phyloP scores from a whole-genome alignment of 2,113 vertebrate species.

The Amia ocellicauda region DNA sequence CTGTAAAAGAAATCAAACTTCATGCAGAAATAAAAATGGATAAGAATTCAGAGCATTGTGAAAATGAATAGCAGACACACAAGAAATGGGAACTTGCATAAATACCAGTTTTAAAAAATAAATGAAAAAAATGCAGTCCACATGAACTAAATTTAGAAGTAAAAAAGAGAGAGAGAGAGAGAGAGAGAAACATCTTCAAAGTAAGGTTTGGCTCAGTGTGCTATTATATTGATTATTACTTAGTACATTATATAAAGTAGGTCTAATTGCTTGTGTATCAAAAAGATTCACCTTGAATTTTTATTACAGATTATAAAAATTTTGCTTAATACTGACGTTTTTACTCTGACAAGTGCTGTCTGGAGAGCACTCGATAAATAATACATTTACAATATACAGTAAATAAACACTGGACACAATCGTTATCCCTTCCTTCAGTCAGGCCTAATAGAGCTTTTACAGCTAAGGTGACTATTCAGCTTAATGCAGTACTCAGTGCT shows the following conservation, averaged over 20 bases:
- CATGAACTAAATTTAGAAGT: background rate
- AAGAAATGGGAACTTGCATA: background rate
- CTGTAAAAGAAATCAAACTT: too few relatives aligned
- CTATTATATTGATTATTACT: constrained; percentile 64
- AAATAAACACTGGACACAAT: constrained; percentile 94
- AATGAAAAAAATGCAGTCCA: background rate
- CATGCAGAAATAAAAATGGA: too few relatives aligned
- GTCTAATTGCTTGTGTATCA: constrained; percentile 86
- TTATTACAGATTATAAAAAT: constrained; percentile 84
- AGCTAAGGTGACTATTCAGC: constrained; percentile 96
- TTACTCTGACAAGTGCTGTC: constrained; percentile 91
- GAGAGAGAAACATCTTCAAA: constrained; percentile 39
- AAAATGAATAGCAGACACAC: too few relatives aligned
- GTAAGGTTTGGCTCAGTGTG: constrained; percentile 28
- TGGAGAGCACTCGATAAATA: constrained; percentile 94
- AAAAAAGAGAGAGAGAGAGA: too few relatives aligned
- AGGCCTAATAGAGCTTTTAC: constrained; percentile 93
- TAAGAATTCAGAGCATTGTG: too few relatives aligned
- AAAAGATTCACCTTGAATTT: constrained; percentile 85
- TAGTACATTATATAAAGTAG: constrained; percentile 73
- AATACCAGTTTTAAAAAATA: background rate
- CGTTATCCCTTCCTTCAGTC: constrained; percentile 87
- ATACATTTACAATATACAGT: constrained; percentile 97
- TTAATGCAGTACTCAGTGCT: constrained; percentile 86
- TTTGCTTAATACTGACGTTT: constrained; percentile 90